Conservation (phyloP, 2,888 invertebrate genomes). For the Drosophila paramelanica region DNA sequence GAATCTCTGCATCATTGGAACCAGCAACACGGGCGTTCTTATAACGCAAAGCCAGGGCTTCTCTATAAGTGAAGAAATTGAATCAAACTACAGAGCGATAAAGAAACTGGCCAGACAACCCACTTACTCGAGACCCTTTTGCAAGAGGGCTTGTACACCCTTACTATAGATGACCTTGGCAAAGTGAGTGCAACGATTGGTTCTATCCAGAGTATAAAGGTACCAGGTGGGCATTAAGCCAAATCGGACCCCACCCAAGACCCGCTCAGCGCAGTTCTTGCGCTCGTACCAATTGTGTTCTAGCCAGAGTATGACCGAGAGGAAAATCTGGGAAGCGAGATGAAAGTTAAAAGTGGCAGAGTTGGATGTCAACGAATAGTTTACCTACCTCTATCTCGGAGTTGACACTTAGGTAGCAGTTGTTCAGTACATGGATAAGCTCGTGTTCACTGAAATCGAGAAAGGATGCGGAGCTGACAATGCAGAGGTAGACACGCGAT, state of each 20-base stretch:
- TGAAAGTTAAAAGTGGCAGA: neutral
- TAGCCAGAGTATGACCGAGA: conserved; percentile 64
- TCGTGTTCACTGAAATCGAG: conserved; percentile 60
- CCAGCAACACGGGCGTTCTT: neutral
- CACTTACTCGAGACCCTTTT: conserved; percentile 57
- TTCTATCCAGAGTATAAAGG: conserved; percentile 51
- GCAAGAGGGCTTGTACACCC: conserved; percentile 49
- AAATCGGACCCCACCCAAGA: conserved; percentile 61
- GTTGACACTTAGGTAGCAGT: conserved; percentile 67
- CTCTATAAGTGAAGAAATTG: conserved; percentile 6
- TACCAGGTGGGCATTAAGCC: conserved; percentile 68
- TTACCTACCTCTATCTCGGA: conserved; percentile 62
- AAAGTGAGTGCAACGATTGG: conserved; percentile 55
- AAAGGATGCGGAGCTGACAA: conserved; percentile 63
- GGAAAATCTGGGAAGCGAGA: conserved; percentile 44
- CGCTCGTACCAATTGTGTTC: conserved; percentile 67
- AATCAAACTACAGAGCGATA: rapidly evolving
- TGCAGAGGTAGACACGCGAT: conserved; percentile 64
- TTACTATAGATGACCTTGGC: conserved; percentile 37
- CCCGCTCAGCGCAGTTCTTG: conserved; percentile 43
- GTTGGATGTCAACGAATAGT: neutral
- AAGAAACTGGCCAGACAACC: rapidly evolving
- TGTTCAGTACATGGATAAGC: conserved; percentile 51
- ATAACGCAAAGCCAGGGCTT: conserved; percentile 47
- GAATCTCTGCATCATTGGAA: conserved; percentile 8